Evolutionary conservation across 2,113 vertebrate species (phyloP), one percentile per base, ranked within the genome.

Genomic region (Zapornia atra): DNA sequence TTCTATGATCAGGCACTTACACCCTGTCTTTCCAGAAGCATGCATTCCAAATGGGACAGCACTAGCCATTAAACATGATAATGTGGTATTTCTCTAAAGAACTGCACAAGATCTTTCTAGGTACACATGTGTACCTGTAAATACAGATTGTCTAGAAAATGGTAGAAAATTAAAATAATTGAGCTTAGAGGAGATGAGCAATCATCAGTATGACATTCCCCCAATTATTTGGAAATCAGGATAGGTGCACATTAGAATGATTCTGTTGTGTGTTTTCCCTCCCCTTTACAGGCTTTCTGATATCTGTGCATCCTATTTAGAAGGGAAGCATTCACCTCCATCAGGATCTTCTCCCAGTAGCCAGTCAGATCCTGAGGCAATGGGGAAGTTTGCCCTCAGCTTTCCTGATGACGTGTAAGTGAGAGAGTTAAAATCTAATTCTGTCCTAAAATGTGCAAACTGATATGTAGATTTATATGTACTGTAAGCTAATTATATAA

Each of bases 371-470:
- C 82, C 81, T 66, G 97, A 97, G 68, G 96, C 97, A 26, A 77
- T 96, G 81, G 96, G 94, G 72, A 99, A 94, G 88, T 98, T 99
- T 95, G 90, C 98, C 11, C 98, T 99, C 34, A 98, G 97, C 90
- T 98, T 99, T 92, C 98, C 59, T 78, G 98, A 98, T 97, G 98
- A 98, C 71, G 60, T 97, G 99, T 99, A 94, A 99, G 99, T 99
- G 82, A 90, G 18, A 20, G 9, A 70, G 26, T 51, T 90, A 46
- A 65, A 90, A 42, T 64, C 22, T 38, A 46, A 31, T 73, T 88
- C 17, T 90, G 21, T 66, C 33, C 72, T 59, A 22, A 83, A 86
- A 78, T 42, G 10, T 20, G 21, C 5, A 6, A 44, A 9, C 6
- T 10, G 33, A 20, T 33, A 22, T 26, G 14, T 75, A 71, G 76